Evolutionary conservation across 2,113 vertebrate species (phyloP).

Genomic region (Pogonocichla stellata): DNA sequence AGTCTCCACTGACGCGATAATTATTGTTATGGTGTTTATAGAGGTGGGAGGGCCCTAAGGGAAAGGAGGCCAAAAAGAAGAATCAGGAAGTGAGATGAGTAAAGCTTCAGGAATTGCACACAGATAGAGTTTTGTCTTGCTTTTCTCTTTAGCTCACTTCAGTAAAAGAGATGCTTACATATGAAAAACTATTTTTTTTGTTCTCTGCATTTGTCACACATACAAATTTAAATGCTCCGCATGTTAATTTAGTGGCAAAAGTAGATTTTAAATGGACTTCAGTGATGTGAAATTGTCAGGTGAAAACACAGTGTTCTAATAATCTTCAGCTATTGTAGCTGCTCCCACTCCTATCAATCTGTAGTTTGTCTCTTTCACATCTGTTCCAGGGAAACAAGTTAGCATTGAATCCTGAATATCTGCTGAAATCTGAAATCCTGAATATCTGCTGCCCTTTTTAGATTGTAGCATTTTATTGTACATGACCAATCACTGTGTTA

Average conservation of each 20-base stretch:
- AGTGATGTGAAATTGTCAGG: neutral
- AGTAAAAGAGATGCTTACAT: conserved; percentile 16
- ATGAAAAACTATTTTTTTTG: neutral
- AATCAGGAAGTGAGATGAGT: conserved; percentile 56
- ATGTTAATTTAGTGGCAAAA: neutral
- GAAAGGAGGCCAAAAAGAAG: conserved; percentile 49
- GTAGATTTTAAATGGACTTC: neutral
- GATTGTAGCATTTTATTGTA: neutral
- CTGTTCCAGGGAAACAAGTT: neutral
- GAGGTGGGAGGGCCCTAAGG: conserved; percentile 52
- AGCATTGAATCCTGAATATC: neutral
- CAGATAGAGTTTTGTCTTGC: neutral
- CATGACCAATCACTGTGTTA: neutral
- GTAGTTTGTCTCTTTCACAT: neutral
- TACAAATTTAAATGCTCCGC: neutral
- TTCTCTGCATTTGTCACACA: neutral
- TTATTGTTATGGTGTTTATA: conserved; percentile 51
- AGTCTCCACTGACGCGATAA: conserved; percentile 24
- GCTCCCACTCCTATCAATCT: neutral
- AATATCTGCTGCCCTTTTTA: neutral
- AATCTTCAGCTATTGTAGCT: neutral
- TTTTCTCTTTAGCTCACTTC: conserved; percentile 23
- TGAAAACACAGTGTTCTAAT: neutral
- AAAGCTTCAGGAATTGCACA: conserved; percentile 9
- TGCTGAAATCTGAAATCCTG: neutral